A percentile compares a stretch with the other conserved stretches of the same genome.
phyloP scores from a whole-genome alignment of 2,797 vertebrate species.

The Sebastes nivosus region DNA sequence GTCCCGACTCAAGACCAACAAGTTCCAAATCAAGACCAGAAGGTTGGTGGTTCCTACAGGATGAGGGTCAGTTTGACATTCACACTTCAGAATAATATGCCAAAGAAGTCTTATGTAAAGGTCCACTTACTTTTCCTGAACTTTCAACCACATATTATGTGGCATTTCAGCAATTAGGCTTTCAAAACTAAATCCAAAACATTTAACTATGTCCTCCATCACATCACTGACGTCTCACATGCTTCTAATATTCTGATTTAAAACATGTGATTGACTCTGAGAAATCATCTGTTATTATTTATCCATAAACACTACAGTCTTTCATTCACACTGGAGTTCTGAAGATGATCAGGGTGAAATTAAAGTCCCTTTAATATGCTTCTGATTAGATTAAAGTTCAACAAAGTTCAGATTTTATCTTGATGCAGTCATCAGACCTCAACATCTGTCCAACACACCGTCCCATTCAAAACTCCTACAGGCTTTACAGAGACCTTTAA shows the following conservation, averaged over 20 bases:
- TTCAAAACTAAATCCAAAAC: neutral
- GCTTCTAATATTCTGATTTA: constrained; percentile 1
- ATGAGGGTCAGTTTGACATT: neutral
- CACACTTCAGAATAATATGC: neutral
- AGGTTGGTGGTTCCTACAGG: neutral
- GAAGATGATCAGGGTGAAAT: neutral
- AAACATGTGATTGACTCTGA: neutral
- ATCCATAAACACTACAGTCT: too few relatives aligned
- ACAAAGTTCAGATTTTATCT: too few relatives aligned
- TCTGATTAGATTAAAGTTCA: too few relatives aligned
- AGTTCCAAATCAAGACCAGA: neutral
- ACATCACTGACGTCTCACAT: neutral
- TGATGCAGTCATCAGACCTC: too few relatives aligned
- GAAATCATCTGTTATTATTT: neutral
- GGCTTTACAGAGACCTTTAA: too few relatives aligned
- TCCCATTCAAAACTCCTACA: too few relatives aligned
- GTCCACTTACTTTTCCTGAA: neutral
- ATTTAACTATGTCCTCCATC: too few relatives aligned
- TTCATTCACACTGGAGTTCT: neutral
- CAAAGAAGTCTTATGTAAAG: too few relatives aligned
- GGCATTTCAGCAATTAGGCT: too few relatives aligned
- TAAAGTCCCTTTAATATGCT: neutral
- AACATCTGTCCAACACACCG: too few relatives aligned
- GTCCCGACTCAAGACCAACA: neutral
- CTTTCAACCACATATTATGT: neutral